A percentile compares a stretch with the other conserved stretches of the same genome.
Conservation (phyloP, 2,888 invertebrate species). For the Ectobius pallidus region DNA sequence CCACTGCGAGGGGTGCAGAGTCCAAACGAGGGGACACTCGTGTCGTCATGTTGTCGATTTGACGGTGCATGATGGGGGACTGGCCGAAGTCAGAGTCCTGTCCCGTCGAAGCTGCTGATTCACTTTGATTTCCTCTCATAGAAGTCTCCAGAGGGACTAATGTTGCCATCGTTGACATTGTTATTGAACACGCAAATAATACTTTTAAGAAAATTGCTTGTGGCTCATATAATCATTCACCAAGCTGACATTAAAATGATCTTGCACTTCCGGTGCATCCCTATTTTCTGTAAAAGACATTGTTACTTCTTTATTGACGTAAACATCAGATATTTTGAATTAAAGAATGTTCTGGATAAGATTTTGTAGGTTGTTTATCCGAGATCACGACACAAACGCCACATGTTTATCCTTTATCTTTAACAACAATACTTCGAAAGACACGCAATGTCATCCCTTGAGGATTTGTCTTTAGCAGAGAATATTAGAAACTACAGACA, state of each 20-base stretch:
- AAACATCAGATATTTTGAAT: too few species aligned
- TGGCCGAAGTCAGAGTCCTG: neutral
- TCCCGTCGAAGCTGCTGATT: neutral
- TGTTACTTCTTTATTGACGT: too few species aligned
- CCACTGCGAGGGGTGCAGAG: constrained; percentile 51
- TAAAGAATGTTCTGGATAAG: too few species aligned
- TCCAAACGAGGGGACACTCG: neutral
- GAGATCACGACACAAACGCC: neutral
- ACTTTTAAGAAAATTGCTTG: too few species aligned
- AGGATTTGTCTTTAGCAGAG: neutral
- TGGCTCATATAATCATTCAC: too few species aligned
- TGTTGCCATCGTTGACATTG: neutral
- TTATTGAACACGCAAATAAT: too few species aligned
- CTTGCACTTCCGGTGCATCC: too few species aligned
- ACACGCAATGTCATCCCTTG: neutral
- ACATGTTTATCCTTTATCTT: neutral
- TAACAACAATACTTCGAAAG: too few species aligned
- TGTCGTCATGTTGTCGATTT: constrained; percentile 3
- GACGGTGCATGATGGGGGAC: neutral
- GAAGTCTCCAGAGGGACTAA: constrained; percentile 10
- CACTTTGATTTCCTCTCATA: neutral
- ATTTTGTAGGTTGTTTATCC: too few species aligned
- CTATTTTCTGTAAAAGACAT: too few species aligned
- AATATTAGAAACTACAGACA: neutral
- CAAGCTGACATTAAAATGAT: too few species aligned